phyloP scores from a whole-genome alignment of 2,888 invertebrate genomes.

The Erebia palarica region DNA sequence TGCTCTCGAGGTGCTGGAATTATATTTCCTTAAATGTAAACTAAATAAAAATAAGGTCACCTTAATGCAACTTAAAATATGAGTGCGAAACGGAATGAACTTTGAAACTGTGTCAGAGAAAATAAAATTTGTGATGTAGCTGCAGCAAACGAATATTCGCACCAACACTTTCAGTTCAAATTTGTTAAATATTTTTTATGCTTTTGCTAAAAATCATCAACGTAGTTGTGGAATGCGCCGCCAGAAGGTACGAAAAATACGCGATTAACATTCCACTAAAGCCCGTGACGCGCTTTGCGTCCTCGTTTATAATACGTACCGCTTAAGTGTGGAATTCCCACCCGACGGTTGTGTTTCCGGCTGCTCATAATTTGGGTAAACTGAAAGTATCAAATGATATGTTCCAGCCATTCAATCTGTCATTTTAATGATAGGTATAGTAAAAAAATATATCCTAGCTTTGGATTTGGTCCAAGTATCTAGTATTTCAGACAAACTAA shows the following conservation, averaged over 20 bases:
- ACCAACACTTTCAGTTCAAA: slow-evolving; percentile 51
- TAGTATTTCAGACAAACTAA: not conserved
- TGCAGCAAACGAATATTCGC: slow-evolving; percentile 46
- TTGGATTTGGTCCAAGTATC: too few relatives aligned
- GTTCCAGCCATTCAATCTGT: not conserved
- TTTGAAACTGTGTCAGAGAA: slow-evolving; percentile 49
- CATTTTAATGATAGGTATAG: not conserved
- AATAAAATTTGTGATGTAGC: slow-evolving; percentile 43
- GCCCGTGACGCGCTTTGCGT: not conserved
- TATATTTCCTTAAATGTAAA: slow-evolving; percentile 44
- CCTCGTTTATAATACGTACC: slow-evolving; percentile 5
- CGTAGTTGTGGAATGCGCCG: slow-evolving; percentile 6
- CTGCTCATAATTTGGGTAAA: slow-evolving; percentile 1
- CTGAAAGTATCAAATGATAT: not conserved
- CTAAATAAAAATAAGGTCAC: slow-evolving; percentile 48
- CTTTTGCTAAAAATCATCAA: slow-evolving; percentile 16
- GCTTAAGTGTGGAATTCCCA: slow-evolving; percentile 7
- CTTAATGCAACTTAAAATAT: slow-evolving; percentile 54
- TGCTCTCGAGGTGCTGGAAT: slow-evolving; percentile 29
- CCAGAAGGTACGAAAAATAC: slow-evolving; percentile 13
- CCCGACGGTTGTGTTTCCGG: not conserved
- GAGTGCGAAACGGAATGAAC: slow-evolving; percentile 49
- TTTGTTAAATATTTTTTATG: slow-evolving; percentile 34
- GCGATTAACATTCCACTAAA: slow-evolving; percentile 13
- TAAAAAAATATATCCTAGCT: too few relatives aligned